phyloP scores from a whole-genome alignment of 53 echinoderm and acorn worm species.

The Echinometra lucunter region DNA sequence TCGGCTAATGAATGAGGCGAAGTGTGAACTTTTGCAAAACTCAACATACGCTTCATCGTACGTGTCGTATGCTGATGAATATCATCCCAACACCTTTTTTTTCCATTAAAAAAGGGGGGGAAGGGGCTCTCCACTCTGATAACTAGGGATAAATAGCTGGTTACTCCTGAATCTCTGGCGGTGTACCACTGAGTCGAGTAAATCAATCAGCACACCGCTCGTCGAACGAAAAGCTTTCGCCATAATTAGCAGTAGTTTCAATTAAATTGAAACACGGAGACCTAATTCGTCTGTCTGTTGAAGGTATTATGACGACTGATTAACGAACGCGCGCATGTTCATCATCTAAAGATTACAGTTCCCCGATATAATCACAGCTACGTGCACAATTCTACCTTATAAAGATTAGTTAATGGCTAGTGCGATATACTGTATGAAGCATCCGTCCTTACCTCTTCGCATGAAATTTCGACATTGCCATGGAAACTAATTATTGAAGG shows the following conservation, averaged over 20 bases:
- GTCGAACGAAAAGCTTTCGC: not conserved
- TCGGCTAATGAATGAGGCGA: no score
- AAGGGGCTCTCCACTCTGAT: no score
- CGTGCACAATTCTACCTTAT: not conserved
- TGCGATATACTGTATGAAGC: no score
- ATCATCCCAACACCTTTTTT: not conserved
- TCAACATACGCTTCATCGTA: no score
- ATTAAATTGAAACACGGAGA: not conserved
- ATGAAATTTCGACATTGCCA: no score
- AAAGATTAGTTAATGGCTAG: no score
- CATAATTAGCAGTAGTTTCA: slow-evolving; percentile 7
- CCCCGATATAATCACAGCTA: not conserved
- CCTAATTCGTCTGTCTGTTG: not conserved
- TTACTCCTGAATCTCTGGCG: not conserved
- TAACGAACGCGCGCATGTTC: not conserved
- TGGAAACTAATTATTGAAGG: no score
- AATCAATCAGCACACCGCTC: not conserved
- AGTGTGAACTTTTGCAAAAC: no score
- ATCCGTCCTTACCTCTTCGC: no score
- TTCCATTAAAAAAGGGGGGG: no score
- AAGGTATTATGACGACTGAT: not conserved
- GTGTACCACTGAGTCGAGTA: not conserved
- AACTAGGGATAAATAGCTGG: no score
- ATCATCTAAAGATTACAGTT: no score
- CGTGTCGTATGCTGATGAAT: not conserved